Conservation (phyloP, 92 coral and sea anemone species). For the Zoanthus sociatus region DNA sequence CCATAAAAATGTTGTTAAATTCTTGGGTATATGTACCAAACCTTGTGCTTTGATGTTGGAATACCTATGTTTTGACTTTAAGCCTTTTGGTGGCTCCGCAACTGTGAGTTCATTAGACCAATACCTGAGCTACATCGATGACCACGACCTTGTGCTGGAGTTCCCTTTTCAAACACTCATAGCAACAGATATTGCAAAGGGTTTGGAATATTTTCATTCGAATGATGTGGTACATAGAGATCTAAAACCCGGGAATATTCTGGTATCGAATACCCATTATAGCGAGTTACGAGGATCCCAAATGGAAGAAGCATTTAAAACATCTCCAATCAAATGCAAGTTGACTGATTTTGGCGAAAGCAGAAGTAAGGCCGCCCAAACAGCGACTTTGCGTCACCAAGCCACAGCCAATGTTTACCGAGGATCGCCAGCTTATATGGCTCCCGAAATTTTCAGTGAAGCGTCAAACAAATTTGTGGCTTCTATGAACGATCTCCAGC, state of each 20-base stretch:
- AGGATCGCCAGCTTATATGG: slow-evolving; percentile 23
- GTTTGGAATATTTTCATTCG: slow-evolving; percentile 16
- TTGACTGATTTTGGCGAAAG: slow-evolving; percentile 17
- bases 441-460: slow-evolving; percentile 5
- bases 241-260: slow-evolving; percentile 21
- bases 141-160: slow-evolving; percentile 24
- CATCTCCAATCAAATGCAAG: background rate
- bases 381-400: background rate
- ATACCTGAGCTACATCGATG: slow-evolving; percentile 30
- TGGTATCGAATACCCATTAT: slow-evolving; percentile 18
- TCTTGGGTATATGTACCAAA: slow-evolving; percentile 11
- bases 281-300: background rate
- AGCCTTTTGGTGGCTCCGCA: slow-evolving; percentile 39
- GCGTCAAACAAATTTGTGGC: slow-evolving; percentile 20
- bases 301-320: background rate
- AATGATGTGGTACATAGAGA: slow-evolving; percentile 13
- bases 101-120: slow-evolving; percentile 22
- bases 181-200: slow-evolving; percentile 19
- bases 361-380: background rate
- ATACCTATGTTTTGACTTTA: slow-evolving; percentile 43
- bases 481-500: background rate
- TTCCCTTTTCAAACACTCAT: slow-evolving; percentile 25
- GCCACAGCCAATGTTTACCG: slow-evolving; percentile 18
- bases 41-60: slow-evolving; percentile 33
- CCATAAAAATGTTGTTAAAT: slow-evolving; percentile 27